Evolutionary conservation across 35 echinoderm and acorn worm genomes (phyloP).

Genomic region (Lytechinus pictus): DNA sequence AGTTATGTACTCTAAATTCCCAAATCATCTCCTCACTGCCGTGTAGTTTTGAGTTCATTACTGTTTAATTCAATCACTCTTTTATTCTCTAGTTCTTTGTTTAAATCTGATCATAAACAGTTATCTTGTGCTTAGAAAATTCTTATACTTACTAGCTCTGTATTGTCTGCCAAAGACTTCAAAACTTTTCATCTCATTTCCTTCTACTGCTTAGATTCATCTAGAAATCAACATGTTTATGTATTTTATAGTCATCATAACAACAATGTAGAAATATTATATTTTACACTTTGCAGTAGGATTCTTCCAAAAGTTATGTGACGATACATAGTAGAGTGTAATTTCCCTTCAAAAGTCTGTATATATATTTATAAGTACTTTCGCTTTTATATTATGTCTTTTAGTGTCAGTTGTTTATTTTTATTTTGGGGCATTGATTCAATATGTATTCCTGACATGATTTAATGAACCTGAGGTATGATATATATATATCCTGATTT

Average conservation of each 20-base stretch:
- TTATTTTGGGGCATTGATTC: no score
- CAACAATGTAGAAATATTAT: not conserved
- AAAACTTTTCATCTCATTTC: not conserved
- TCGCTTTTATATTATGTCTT: not conserved
- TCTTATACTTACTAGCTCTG: not conserved
- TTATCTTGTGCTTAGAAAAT: not conserved
- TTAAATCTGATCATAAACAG: not conserved
- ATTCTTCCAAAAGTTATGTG: not conserved
- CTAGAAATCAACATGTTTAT: not conserved
- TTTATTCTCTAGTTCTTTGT: not conserved
- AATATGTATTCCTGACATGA: no score
- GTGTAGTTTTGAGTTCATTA: not conserved
- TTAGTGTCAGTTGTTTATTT: no score
- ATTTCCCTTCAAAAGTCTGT: not conserved
- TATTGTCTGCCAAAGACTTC: not conserved
- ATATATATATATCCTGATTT: no score
- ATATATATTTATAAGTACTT: not conserved
- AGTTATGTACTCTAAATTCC: not conserved
- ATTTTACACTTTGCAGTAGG: not conserved
- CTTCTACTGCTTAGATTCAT: slow-evolving; percentile 17
- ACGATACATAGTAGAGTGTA: not conserved
- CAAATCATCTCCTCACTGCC: not conserved
- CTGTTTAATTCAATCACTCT: not conserved
- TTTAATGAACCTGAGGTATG: no score
- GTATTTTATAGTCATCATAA: not conserved